Evolutionary conservation across 2,797 vertebrate genomes (phyloP), one percentile per base, ranked within the genome.

Genomic region (Eurystomus glaucurus): DNA sequence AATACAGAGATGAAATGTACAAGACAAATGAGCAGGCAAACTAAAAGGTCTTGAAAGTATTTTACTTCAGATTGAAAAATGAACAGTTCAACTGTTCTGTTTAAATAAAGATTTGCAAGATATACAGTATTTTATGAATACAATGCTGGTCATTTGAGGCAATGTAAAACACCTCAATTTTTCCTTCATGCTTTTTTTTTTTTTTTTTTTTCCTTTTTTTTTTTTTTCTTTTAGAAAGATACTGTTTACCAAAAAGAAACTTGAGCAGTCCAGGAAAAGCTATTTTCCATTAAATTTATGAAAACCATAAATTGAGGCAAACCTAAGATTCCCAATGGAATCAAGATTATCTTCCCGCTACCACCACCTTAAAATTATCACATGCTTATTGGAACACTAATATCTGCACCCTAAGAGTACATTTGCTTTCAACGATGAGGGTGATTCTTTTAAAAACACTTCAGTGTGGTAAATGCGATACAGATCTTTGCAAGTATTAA

Each of bases 261-360:
- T 95, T 98, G 97, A 98, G 97, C 97, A 98, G 96, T 98, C 94
- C 98, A 98, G 98, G 98, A 98, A 98, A 98, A 98, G 97, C 97
- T 97, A 98, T 98, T 98, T 98, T 97, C 98, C 98, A 98, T 97
- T 98, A 98, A 96, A 98, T 98, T 98, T 98, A 98, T 98, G 98
- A 98, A 98, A 98, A 98, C 97, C 98, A 98, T 97, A 98, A 98
- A 98, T 97, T 98, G 97, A 98, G 97, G 97, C 97, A 98, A 98
- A 98, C 97, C 98, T 98, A 98, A 99, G 98, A 99, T 99, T 98
- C 98, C 97, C 98, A 99, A 98, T 97, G 98, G 98, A 98, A 98
- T 98, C 98, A 98, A 98, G 98, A 98, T 99, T 97, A 98, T 98
- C 98, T 99, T 98, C 98, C 98, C 98, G 98, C 98, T 98, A 98